Evolutionary conservation across 2,797 vertebrate genomes (phyloP).

Genomic region (Sebastes taczanowskii): DNA sequence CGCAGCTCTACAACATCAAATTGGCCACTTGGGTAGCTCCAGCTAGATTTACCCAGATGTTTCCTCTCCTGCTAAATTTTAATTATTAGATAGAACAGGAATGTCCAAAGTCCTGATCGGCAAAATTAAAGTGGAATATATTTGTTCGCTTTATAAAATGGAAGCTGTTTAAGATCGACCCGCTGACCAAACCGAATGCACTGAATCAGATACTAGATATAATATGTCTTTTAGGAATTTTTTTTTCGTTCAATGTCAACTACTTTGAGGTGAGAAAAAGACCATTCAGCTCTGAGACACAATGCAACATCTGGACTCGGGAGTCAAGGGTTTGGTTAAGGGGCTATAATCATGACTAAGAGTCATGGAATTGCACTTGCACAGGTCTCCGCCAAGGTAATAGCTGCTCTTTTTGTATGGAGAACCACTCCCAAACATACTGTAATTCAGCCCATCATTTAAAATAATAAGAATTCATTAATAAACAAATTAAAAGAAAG

Average conservation of each 20-base stretch:
- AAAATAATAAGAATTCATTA: too few relatives aligned
- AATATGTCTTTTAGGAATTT: rapidly evolving
- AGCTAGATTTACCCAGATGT: slow-evolving; percentile 36
- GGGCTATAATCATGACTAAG: too few relatives aligned
- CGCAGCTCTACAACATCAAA: slow-evolving; percentile 39
- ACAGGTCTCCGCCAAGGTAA: too few relatives aligned
- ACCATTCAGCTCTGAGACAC: neutral
- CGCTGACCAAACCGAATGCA: neutral
- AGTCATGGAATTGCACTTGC: too few relatives aligned
- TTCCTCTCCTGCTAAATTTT: slow-evolving; percentile 31
- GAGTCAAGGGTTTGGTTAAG: neutral
- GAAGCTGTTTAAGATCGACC: neutral
- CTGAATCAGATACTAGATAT: neutral
- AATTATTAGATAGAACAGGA: slow-evolving; percentile 20
- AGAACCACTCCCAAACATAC: too few relatives aligned
- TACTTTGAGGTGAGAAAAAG: neutral
- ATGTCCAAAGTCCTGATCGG: slow-evolving; percentile 9
- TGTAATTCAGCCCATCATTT: too few relatives aligned
- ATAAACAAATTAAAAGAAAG: too few relatives aligned
- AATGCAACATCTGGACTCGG: neutral
- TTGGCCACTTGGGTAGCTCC: slow-evolving; percentile 37
- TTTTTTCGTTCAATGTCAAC: neutral
- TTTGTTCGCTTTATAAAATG: neutral
- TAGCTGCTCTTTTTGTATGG: too few relatives aligned
- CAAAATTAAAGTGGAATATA: too few relatives aligned